These are phyloP conservation scores for Pentalonia nigronervosa DNA, from an alignment of 1,140 invertebrate genomes.

Conservation along the genomic window DNA sequence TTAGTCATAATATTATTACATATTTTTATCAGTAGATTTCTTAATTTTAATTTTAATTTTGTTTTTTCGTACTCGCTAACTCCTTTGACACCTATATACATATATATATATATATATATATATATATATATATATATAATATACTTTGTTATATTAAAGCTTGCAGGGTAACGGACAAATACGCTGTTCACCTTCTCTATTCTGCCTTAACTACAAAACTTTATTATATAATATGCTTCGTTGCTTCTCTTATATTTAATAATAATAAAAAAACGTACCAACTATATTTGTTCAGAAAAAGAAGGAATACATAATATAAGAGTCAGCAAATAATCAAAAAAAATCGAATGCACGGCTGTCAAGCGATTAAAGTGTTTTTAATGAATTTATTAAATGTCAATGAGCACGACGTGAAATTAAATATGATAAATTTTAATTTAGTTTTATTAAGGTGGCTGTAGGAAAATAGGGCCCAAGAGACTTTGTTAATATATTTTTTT, in stretches of 20 bases:
- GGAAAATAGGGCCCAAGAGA: neutral
- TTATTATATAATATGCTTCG: neutral
- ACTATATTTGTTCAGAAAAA: neutral
- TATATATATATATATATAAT: too few species aligned
- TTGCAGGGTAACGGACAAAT: neutral
- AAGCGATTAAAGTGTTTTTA: neutral
- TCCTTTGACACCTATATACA: too few species aligned
- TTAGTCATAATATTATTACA: neutral
- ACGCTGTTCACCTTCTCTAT: neutral
- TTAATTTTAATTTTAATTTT: neutral
- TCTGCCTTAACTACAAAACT: neutral
- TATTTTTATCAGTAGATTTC: neutral
- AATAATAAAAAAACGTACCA: too few species aligned
- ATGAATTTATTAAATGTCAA: neutral
- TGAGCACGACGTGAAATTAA: neutral
- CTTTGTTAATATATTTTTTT: neutral
- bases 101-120: too few species aligned
- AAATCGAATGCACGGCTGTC: neutral
- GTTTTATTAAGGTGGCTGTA: neutral
- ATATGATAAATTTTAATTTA: neutral
- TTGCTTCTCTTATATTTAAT: too few species aligned
- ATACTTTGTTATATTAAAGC: too few species aligned
- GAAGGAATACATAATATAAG: neutral
- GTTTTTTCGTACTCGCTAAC: too few species aligned
- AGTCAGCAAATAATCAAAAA: neutral